phyloP scores from a whole-genome alignment of 2,113 vertebrate genomes.

The Junco hyemalis region DNA sequence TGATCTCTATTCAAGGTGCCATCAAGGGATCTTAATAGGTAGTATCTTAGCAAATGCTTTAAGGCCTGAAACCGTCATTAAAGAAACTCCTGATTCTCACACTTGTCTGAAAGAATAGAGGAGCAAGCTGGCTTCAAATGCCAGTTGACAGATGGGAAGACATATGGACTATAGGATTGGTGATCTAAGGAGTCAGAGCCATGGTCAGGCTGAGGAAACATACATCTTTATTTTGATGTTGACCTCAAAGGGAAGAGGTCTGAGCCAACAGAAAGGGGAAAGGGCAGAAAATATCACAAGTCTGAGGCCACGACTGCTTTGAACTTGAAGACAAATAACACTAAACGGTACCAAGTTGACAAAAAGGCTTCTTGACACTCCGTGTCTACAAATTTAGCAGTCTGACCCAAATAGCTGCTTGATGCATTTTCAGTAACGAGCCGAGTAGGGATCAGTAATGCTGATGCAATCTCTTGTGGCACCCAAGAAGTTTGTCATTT shows the following conservation, averaged over 20 bases:
- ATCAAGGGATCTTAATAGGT: conserved; percentile 66
- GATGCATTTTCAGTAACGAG: conserved; percentile 42
- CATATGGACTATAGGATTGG: conserved; percentile 68
- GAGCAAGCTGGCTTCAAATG: conserved; percentile 66
- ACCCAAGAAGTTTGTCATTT: conserved; percentile 38
- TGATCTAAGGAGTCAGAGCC: conserved; percentile 68
- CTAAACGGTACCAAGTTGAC: conserved; percentile 51
- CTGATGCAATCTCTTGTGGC: conserved; percentile 41
- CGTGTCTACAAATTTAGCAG: conserved; percentile 52
- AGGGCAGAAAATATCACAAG: conserved; percentile 69
- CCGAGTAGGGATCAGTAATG: conserved; percentile 14
- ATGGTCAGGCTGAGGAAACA: conserved; percentile 61
- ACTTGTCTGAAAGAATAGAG: conserved; percentile 71
- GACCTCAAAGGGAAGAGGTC: conserved; percentile 69
- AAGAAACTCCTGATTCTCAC: conserved; percentile 66
- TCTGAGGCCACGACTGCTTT: conserved; percentile 55
- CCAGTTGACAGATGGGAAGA: conserved; percentile 70
- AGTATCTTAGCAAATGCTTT: conserved; percentile 43
- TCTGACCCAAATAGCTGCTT: conserved; percentile 52
- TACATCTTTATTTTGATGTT: conserved; percentile 75
- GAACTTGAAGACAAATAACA: conserved; percentile 66
- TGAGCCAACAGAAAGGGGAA: conserved; percentile 66
- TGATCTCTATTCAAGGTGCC: conserved; percentile 72
- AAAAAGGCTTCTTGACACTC: conserved; percentile 65
- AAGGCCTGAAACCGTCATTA: conserved; percentile 49